Evolutionary conservation across 2,113 vertebrate species (phyloP).

Genomic region (Rhabdomys dilectus): DNA sequence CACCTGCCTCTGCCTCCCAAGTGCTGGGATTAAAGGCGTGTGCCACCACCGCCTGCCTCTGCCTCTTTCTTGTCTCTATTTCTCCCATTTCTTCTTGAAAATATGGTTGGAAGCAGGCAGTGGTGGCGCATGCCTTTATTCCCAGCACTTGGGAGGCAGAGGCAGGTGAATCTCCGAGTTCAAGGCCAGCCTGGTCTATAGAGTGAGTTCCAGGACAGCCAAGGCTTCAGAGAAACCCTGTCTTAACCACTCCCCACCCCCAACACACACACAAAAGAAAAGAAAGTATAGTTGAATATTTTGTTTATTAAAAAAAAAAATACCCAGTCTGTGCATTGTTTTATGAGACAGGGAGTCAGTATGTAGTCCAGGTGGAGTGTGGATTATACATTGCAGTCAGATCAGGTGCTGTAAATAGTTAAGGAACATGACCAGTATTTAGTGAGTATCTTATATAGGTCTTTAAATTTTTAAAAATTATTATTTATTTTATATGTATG

Average conservation of each 20-base stretch:
- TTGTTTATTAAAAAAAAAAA: background rate
- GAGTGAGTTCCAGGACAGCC: background rate
- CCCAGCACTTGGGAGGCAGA: background rate
- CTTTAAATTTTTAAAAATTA: constrained; percentile 14
- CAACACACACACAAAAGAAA: background rate
- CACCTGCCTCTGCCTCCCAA: too few relatives aligned
- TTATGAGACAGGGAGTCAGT: background rate
- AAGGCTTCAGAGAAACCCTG: background rate
- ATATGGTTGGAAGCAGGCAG: background rate
- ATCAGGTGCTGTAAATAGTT: background rate
- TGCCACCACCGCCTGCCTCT: background rate
- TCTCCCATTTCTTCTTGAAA: constrained; percentile 18
- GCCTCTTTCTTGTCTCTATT: constrained; percentile 12
- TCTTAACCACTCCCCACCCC: background rate
- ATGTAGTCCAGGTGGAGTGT: background rate
- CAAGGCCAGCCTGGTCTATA: background rate
- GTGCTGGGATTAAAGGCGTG: too few relatives aligned
- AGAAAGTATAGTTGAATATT: background rate
- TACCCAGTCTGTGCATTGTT: background rate
- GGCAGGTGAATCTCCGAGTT: background rate
- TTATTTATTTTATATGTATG: background rate
- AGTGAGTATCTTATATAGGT: constrained; percentile 34
- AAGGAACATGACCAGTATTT: background rate
- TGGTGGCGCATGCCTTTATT: background rate
- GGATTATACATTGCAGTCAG: background rate